phyloP scores from a whole-genome alignment of 2,888 invertebrate species.

The Agriopis leucophaearia region DNA sequence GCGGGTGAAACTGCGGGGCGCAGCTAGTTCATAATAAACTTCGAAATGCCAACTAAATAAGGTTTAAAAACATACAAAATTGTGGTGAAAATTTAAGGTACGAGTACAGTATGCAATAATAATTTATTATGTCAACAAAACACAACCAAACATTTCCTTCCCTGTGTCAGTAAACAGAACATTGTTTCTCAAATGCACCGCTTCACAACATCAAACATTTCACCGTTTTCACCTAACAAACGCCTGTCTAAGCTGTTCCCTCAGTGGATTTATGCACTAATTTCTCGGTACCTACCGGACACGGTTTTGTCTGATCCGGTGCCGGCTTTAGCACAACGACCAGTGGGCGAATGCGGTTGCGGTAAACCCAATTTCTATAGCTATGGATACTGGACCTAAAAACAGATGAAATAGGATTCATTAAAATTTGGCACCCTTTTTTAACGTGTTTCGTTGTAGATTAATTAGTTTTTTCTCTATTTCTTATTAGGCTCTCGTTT shows the following conservation, averaged over 20 bases:
- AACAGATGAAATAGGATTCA: not conserved
- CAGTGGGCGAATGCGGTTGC: constrained; percentile 55
- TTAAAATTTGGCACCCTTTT: not conserved
- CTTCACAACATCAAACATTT: constrained; percentile 35
- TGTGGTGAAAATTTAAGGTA: too few relatives aligned
- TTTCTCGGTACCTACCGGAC: constrained; percentile 58
- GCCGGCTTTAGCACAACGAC: constrained; percentile 62
- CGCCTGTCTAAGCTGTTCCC: constrained; percentile 55
- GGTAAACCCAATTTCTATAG: not conserved
- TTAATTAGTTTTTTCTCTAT: not conserved
- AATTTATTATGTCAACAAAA: not conserved
- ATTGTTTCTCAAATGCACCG: constrained; percentile 8
- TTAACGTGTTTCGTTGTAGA: not conserved
- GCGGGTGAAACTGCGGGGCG: too few relatives aligned
- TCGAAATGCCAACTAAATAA: too few relatives aligned
- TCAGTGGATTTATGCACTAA: constrained; percentile 69
- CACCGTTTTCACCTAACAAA: constrained; percentile 49
- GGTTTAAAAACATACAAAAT: too few relatives aligned
- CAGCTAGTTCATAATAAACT: too few relatives aligned
- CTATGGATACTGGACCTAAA: constrained; percentile 5
- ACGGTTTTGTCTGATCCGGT: constrained; percentile 65
- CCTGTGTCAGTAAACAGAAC: not conserved
- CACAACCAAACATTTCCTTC: not conserved
- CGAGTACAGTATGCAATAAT: too few relatives aligned
- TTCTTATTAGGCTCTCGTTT: too few relatives aligned